Conservation (phyloP, 2,797 vertebrate species). For the Pseudomugil gertrudae region DNA sequence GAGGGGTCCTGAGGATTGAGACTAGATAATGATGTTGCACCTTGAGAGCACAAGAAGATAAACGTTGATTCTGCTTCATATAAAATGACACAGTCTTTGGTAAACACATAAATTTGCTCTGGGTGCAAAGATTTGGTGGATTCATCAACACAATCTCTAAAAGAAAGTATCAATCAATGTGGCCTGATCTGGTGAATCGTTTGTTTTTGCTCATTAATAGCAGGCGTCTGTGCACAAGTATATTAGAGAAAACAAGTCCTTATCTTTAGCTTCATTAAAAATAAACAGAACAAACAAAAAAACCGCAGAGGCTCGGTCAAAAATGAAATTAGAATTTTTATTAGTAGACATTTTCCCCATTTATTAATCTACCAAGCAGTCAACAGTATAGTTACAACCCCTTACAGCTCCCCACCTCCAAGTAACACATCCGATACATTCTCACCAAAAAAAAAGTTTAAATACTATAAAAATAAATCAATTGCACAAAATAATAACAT, state of each 20-base stretch:
- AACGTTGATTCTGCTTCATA: neutral
- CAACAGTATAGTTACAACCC: slow-evolving; percentile 50
- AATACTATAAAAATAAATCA: slow-evolving; percentile 86
- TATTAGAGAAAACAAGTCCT: neutral
- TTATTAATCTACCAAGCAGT: slow-evolving; percentile 65
- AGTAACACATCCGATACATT: slow-evolving; percentile 73
- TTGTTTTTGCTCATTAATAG: too few species aligned
- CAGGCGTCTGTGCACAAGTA: too few species aligned
- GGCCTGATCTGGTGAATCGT: neutral
- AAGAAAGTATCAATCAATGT: too few species aligned
- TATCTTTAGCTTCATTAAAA: neutral
- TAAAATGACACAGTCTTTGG: neutral
- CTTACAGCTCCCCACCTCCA: slow-evolving; percentile 54
- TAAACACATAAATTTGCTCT: neutral
- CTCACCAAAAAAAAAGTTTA: slow-evolving; percentile 71
- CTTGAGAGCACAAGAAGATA: neutral
- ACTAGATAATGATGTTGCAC: neutral
- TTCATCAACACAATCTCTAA: too few species aligned
- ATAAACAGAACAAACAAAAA: slow-evolving; percentile 7
- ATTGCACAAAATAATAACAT: slow-evolving; percentile 74
- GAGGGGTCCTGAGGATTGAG: neutral
- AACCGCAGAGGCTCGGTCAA: slow-evolving; percentile 34
- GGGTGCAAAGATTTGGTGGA: too few species aligned
- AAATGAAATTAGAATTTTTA: slow-evolving; percentile 74
- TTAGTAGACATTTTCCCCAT: slow-evolving; percentile 71